phyloP scores from a whole-genome alignment of 2,797 vertebrate genomes.

The Phataginus tetradactyla region DNA sequence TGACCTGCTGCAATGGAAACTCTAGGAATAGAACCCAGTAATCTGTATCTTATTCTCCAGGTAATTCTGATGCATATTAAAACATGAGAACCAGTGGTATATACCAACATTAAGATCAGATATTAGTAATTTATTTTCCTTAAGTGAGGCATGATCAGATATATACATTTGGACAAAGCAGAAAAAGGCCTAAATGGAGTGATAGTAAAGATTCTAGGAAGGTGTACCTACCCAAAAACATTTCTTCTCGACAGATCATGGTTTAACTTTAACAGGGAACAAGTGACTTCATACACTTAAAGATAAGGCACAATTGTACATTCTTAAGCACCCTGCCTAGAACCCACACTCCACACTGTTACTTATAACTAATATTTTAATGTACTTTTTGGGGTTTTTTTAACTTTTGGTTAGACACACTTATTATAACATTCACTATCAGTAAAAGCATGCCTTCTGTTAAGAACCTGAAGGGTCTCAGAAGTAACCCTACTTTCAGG shows the following conservation, averaged over 20 bases:
- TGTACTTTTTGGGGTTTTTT: not conserved
- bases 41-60: not conserved
- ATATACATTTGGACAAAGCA: not conserved
- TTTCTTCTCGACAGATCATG: not conserved
- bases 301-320: not conserved
- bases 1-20: not conserved
- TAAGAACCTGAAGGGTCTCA: not conserved
- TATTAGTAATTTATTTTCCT: conserved; percentile 35
- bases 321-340: not conserved
- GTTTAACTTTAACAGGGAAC: not conserved
- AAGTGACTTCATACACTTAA: not conserved
- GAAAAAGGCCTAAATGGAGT: not conserved
- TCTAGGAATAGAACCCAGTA: not conserved
- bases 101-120: not conserved
- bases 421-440: not conserved
- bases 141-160: not conserved
- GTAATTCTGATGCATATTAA: not conserved
- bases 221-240: not conserved
- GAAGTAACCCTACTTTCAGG: not conserved
- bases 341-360: not conserved
- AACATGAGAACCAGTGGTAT: not conserved
- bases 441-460: not conserved
- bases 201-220: not conserved
- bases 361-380: not conserved
- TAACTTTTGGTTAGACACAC: not conserved